Evolutionary conservation across 2,797 vertebrate species (phyloP), one percentile per base, ranked within the genome.

Genomic region (Acanthornis magna): DNA sequence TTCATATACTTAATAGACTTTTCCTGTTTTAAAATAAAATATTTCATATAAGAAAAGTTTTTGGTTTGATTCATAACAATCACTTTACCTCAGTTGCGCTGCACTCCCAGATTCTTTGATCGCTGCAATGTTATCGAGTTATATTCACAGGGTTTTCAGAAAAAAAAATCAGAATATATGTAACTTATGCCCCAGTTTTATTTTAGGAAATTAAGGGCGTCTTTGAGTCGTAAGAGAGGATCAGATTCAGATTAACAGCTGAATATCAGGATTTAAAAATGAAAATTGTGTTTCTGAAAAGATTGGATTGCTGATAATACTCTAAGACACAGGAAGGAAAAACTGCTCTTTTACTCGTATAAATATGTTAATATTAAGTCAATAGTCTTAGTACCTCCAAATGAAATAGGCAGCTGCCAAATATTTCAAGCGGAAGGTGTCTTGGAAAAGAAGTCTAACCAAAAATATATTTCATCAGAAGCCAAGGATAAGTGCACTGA

Each of bases 111-210:
- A 50, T 66, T 77, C 9, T 47, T 75, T 55, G 13, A 71, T 78
- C 53, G 8, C 23, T 4, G 18, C 12, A 38, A 8, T 18, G 4
- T 65, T 29, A 21, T 5, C 42, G 60, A 4, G 9, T 60, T 70
- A 85, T 60, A 63, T 40, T 45, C 42, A 29, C 3, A 34, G 6
- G 0, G 0, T 53, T 65, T 0, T 34, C 23, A 36, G 32, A 22
- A 70, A 63, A 85, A 36, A 1, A 19, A 53, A 26, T 3, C 5
- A 51, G 19, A 50, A 66, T 2, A 0, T 16, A 20, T 27, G 7
- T 21, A 88, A 54, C 4, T 47, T 70, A 22, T 22, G 13, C 1
- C 22, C 48, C 14, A 51, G n/a, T 51, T 67, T 81, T 65, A 1
- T 45, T 82, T 79, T 18, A 10, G 30, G 40, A 85, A 90, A 80